Evolutionary conservation across 2,888 invertebrate species (phyloP).

Genomic region (Tetrapedia diversipes): DNA sequence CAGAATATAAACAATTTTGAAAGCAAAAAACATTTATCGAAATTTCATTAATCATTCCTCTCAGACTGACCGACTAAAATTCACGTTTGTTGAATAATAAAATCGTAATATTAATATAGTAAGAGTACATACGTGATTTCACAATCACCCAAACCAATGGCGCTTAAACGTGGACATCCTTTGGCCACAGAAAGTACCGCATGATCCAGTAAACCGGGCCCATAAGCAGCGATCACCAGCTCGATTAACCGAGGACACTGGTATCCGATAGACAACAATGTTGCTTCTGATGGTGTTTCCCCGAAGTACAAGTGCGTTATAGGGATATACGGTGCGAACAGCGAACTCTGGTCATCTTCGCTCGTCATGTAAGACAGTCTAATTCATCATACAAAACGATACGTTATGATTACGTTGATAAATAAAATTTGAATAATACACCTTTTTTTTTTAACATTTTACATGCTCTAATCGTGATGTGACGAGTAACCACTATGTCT

Average conservation of each 20-base stretch:
- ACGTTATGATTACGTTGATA: not conserved
- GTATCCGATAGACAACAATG: slow-evolving; percentile 71
- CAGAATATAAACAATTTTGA: too few relatives aligned
- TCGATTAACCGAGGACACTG: slow-evolving; percentile 78
- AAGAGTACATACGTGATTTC: slow-evolving; percentile 79
- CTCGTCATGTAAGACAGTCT: slow-evolving; percentile 77
- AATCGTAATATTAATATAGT: too few relatives aligned
- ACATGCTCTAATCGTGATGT: not conserved
- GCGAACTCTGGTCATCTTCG: slow-evolving; percentile 73
- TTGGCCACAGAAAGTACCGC: slow-evolving; percentile 73
- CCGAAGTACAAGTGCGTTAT: slow-evolving; percentile 80
- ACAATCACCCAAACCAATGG: slow-evolving; percentile 80
- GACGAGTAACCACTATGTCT: not conserved
- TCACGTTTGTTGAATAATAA: too few relatives aligned
- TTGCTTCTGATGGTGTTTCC: slow-evolving; percentile 74
- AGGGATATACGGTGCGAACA: slow-evolving; percentile 76
- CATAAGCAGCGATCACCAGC: slow-evolving; percentile 77
- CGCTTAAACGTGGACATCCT: slow-evolving; percentile 75
- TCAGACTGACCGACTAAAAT: too few relatives aligned
- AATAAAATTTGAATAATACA: not conserved
- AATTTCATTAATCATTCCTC: too few relatives aligned
- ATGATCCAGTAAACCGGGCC: slow-evolving; percentile 74
- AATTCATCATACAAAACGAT: slow-evolving; percentile 9
- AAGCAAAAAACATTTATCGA: too few relatives aligned
- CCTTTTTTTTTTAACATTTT: not conserved